Evolutionary conservation across 2,113 vertebrate species (phyloP).

Genomic region (human): DNA sequence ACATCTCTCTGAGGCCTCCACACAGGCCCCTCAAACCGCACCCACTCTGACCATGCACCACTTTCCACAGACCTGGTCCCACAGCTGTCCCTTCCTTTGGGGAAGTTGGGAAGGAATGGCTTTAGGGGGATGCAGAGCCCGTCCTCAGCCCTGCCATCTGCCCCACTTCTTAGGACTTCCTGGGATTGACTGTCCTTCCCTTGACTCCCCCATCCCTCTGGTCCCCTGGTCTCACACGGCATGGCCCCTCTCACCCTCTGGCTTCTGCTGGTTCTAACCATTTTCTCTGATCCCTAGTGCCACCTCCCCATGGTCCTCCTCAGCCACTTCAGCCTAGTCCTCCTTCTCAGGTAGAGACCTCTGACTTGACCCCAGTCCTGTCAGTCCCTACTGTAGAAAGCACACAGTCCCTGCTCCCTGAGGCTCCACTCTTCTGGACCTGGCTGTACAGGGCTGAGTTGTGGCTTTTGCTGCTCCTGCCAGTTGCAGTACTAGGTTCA

Average conservation of each 20-base stretch:
- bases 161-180: not conserved
- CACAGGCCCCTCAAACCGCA: not conserved
- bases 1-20: not conserved
- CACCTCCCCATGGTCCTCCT: not conserved
- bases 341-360: conserved; percentile 77
- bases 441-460: conserved; percentile 87
- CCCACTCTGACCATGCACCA: not conserved
- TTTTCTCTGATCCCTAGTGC: not conserved
- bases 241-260: not conserved
- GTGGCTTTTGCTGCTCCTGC: conserved; percentile 82
- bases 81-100: not conserved
- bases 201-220: not conserved
- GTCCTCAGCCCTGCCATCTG: not conserved
- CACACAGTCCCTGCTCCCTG: conserved; percentile 71
- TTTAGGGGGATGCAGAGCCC: not conserved
- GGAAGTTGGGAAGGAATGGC: not conserved
- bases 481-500: conserved; percentile 57
- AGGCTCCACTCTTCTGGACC: conserved; percentile 83
- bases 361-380: conserved; percentile 48
- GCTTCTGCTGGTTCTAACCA: not conserved
- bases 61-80: not conserved
- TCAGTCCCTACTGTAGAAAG: not conserved
- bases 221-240: not conserved
- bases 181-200: not conserved
- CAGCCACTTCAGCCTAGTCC: conserved; percentile 64